A percentile compares a stretch with the other conserved stretches of the same genome.
These are phyloP conservation scores for Apodemia duryi DNA, from an alignment of 2,888 invertebrate genomes.

Conservation along the genomic window DNA sequence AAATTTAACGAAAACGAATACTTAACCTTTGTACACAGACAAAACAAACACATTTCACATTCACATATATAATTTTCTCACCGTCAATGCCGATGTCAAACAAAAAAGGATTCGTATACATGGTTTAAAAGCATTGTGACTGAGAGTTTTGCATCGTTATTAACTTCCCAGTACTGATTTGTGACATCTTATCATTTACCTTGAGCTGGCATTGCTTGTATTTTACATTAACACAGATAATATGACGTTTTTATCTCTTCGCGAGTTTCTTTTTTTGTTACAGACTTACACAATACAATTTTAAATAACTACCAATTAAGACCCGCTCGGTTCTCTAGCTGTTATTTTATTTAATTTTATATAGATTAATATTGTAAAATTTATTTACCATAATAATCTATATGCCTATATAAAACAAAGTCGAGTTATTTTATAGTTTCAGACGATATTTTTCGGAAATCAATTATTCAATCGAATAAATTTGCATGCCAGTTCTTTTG, in stretches of 20 bases:
- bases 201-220: conserved; percentile 40
- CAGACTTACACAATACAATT: too few relatives aligned
- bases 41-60: conserved; percentile 25
- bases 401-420: too few relatives aligned
- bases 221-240: conserved; percentile 43
- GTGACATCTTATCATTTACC: conserved; percentile 40
- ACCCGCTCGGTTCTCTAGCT: too few relatives aligned
- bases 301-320: too few relatives aligned
- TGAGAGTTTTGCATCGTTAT: not conserved
- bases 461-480: too few relatives aligned
- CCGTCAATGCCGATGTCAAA: conserved; percentile 47
- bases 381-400: too few relatives aligned
- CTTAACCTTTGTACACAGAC: not conserved
- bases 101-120: conserved; percentile 51
- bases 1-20: not conserved
- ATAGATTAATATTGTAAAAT: too few relatives aligned
- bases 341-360: too few relatives aligned
- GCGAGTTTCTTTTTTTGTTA: not conserved
- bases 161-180: conserved; percentile 14
- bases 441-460: too few relatives aligned
- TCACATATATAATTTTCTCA: conserved; percentile 35
- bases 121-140: conserved; percentile 24
- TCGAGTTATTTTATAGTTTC: too few relatives aligned
- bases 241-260: conserved; percentile 14
- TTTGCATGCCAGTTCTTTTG: too few relatives aligned